Base-by-base conservation (phyloP, 2,113 vertebrate genomes). In the Elephas maximus region DNA sequence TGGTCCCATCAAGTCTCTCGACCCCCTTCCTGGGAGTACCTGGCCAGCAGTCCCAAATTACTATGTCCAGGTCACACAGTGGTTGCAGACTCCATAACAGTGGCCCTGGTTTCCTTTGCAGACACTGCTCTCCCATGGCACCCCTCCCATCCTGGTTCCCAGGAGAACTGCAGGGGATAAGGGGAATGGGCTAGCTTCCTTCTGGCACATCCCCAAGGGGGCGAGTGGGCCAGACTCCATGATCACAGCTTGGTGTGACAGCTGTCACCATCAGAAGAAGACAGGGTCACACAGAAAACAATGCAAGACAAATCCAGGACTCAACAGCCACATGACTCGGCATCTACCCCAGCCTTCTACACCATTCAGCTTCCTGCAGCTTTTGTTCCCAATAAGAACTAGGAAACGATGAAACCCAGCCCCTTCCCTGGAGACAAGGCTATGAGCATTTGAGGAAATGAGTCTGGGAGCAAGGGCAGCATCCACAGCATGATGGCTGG, bases 181-280 rank as follows among this genome's bases (percentile, higher is more conserved):
- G 53, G 53, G 53, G 60, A 62, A 7, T 21, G 53, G 53, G 21
- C 60, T 62, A 62, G 7, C 60, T 62, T 62, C 60, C 60, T 62
- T 62, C 60, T 62, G 18, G 21, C 60, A 62, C 60, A 62, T 62
- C 60, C 60, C 60, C 60, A 62, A 62, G 18, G 53, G 53, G 53
- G 53, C 53, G 15, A 14, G 15, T 15, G 53, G 12, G 15, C 53
- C 53, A 57, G 53, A 62, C 4, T 18, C 60, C 60, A 21, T 62
- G 60, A 62, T 4, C 60, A 62, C 98, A 98, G 97, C 96, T 94
- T 79, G 57, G 26, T 91, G 97, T 97, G 95, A 94, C 57, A 2
- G 92, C 94, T 69, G 73, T 91, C 65, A 79, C 97, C 97, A 97
- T 97, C 97, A 96, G 92, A 93, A 92, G 97, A 97, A 96, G 77